Evolutionary conservation across 2,888 invertebrate genomes (phyloP).

Genomic region (Xanthia togata): DNA sequence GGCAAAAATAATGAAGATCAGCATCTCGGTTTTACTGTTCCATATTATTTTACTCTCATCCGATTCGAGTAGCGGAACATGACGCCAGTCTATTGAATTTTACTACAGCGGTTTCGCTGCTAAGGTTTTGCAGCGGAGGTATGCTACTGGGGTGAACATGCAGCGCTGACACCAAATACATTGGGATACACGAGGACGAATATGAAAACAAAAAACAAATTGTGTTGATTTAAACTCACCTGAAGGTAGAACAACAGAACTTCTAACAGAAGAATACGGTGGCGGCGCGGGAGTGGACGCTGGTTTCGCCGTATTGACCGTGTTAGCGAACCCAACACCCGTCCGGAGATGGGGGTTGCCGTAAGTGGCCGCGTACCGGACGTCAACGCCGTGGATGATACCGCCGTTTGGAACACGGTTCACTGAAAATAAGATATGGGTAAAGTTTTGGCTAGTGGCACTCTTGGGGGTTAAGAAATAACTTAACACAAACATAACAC

Average conservation of each 20-base stretch:
- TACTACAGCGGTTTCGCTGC: too few species aligned
- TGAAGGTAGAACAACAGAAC: conserved; percentile 85
- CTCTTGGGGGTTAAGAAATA: not conserved
- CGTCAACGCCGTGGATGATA: conserved; percentile 92
- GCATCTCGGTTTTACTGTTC: not conserved
- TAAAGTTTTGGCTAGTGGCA: conserved; percentile 8
- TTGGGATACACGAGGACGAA: too few species aligned
- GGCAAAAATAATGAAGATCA: not conserved
- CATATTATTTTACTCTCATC: too few species aligned
- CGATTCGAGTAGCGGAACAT: too few species aligned
- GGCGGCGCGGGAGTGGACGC: conserved; percentile 95
- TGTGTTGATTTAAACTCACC: conserved; percentile 71
- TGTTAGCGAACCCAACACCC: conserved; percentile 87
- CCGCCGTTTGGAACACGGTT: conserved; percentile 84
- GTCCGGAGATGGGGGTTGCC: conserved; percentile 96
- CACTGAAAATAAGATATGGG: conserved; percentile 60
- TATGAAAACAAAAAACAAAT: not conserved
- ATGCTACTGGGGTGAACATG: too few species aligned
- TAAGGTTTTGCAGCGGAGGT: too few species aligned
- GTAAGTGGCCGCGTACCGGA: conserved; percentile 96
- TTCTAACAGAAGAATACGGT: conserved; percentile 92
- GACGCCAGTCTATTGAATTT: too few species aligned
- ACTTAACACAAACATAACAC: too few species aligned
- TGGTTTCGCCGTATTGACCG: conserved; percentile 93
- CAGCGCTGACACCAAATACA: not conserved